A percentile compares a stretch with the other conserved stretches of the same genome.
These are phyloP conservation scores for Mimumesa dahlbomi DNA, from an alignment of 2,888 invertebrate species.

Conservation along the genomic window DNA sequence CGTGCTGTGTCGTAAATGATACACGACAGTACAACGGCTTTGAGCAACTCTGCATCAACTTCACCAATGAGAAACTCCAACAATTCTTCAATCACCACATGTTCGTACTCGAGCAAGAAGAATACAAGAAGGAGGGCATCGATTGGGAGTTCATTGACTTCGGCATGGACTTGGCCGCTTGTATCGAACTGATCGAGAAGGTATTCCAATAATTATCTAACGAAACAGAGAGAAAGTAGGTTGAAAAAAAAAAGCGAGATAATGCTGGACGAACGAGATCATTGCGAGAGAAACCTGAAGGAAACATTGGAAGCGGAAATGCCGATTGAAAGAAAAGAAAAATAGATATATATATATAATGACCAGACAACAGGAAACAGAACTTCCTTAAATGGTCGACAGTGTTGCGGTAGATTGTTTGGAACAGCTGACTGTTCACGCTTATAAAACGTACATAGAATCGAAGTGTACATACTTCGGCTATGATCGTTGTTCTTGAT, in stretches of 20 bases:
- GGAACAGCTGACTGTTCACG: background rate
- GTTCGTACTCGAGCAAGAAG: slow-evolving; percentile 98
- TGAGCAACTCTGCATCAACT: slow-evolving; percentile 99
- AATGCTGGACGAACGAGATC: background rate
- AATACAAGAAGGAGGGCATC: slow-evolving; percentile 96
- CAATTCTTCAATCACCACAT: slow-evolving; percentile 99
- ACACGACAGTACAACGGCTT: slow-evolving; percentile 91
- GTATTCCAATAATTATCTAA: too few relatives aligned
- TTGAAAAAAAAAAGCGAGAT: background rate
- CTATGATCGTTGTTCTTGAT: background rate
- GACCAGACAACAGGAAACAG: background rate
- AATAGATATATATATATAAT: background rate
- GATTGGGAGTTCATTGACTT: slow-evolving; percentile 98
- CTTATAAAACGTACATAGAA: background rate
- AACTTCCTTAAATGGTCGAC: background rate
- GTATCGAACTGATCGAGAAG: slow-evolving; percentile 98
- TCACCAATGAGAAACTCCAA: slow-evolving; percentile 98
- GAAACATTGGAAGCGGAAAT: slow-evolving; percentile 1
- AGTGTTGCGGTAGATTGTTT: background rate
- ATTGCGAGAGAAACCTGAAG: background rate
- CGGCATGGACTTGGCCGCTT: slow-evolving; percentile 97
- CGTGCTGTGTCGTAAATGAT: slow-evolving; percentile 16
- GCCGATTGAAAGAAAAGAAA: slow-evolving; percentile 17
- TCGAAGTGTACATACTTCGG: background rate
- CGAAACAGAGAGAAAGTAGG: background rate